phyloP scores from a whole-genome alignment of 1,140 invertebrate genomes.

The Sycophaga agraensis region DNA sequence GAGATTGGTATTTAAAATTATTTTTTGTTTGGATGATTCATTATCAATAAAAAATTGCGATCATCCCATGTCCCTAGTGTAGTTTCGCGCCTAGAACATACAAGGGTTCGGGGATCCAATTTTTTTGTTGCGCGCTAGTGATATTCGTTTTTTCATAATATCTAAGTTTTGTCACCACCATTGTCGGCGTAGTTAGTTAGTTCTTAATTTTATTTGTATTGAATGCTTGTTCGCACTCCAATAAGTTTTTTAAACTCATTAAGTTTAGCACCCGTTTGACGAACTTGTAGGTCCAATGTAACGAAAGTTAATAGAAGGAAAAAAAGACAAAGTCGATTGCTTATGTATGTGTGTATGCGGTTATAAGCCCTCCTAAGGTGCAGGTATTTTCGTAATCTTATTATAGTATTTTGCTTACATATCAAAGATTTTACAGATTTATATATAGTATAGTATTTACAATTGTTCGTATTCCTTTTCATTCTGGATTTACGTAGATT shows the following conservation, averaged over 20 bases:
- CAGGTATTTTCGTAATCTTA: slow-evolving; percentile 1
- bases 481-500: background rate
- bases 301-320: slow-evolving; percentile 2
- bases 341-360: slow-evolving; percentile 14
- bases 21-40: slow-evolving; percentile 1
- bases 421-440: slow-evolving; percentile 25
- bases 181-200: slow-evolving; percentile 15
- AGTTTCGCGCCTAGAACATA: background rate
- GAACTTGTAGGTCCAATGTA: slow-evolving; percentile 21
- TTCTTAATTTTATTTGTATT: slow-evolving; percentile 11
- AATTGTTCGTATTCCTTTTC: background rate
- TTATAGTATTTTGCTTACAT: background rate
- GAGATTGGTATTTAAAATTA: slow-evolving; percentile 13
- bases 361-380: slow-evolving; percentile 7
- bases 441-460: slow-evolving; percentile 21
- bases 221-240: slow-evolving; percentile 4
- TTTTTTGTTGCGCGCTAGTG: slow-evolving; percentile 7
- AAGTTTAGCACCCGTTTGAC: slow-evolving; percentile 20
- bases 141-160: slow-evolving; percentile 11
- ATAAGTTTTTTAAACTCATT: slow-evolving; percentile 5
- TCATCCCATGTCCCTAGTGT: background rate
- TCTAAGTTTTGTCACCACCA: background rate
- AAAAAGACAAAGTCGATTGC: slow-evolving; percentile 12
- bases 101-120: background rate
- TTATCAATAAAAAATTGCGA: slow-evolving; percentile 20